Base-by-base conservation (phyloP, 2,888 invertebrate species). In the Nomada goodeniana region DNA sequence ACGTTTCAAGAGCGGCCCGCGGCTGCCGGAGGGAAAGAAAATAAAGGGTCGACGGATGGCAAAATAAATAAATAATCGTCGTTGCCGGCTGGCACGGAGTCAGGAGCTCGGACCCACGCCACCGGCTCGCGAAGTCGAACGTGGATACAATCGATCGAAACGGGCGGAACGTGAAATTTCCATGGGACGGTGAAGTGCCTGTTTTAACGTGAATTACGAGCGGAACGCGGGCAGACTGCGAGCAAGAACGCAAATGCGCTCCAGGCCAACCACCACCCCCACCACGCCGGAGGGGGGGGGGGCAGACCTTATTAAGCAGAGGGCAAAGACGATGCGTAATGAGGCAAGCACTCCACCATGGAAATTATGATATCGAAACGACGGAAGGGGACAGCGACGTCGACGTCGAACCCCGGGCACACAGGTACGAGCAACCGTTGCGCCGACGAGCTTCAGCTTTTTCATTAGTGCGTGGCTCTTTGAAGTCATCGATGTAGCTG, bases 1-100 rank as follows among this genome's bases (percentile, higher is more conserved):
- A 71, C 83, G 71, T 72, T 80, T 67, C 87, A 61, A 72, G 86
- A 71, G 65, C 59, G 47, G 53, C 36, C 59, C 50, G 65, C 47
- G 57, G 57, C 50, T n/a, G 52, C 36, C 47, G 59, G 55, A 59
- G 60, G 55, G 74, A 64, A 29, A 68, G 77, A 79, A 55, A 60
- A 77, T 29, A 36, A 50, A 74, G 57, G 57, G 64, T 20, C 29
- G 69, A 61, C 57, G 26, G 60, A 36, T 72, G 69, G 57, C 53
- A 80, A 76, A 80, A 87, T 83, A 87, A 88, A 82, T 79, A 87
- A 85, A 85, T 87, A 87, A 79, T 78, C 77, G 70, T 64, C 36
- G 77, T 20, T 23, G 68, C 64, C 53, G 67, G 63, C n/a, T 18
- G 53, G 50, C 26, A 50, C 20, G 23, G 50, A 52, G 5, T n/a